Conservation (phyloP, 2,113 vertebrate species). For the Nematolebias whitei region DNA sequence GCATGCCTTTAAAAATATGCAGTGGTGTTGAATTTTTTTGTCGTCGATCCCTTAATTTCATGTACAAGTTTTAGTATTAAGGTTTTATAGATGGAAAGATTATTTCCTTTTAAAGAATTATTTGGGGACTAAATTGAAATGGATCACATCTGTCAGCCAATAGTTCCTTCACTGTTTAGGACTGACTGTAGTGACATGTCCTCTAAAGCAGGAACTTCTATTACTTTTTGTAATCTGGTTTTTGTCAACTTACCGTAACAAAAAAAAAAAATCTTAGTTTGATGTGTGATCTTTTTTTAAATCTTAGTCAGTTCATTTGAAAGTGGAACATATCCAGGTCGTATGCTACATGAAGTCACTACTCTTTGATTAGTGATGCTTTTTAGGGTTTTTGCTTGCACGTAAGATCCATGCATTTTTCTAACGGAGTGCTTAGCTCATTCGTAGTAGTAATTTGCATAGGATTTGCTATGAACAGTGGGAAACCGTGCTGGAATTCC, state of each 20-base stretch:
- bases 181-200: too few relatives aligned
- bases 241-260: too few relatives aligned
- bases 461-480: not conserved
- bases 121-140: too few relatives aligned
- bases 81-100: too few relatives aligned
- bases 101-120: too few relatives aligned
- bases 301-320: not conserved
- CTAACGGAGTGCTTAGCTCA: not conserved
- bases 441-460: not conserved
- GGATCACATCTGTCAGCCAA: too few relatives aligned
- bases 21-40: not conserved
- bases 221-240: too few relatives aligned
- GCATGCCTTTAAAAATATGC: not conserved
- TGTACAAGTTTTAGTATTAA: too few relatives aligned
- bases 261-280: too few relatives aligned
- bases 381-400: not conserved
- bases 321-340: not conserved
- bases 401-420: not conserved
- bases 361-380: not conserved
- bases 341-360: not conserved
- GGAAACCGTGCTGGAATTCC: conserved; percentile 9
- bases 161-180: too few relatives aligned
- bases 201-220: too few relatives aligned
- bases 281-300: too few relatives aligned
- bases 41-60: not conserved